Evolutionary conservation across 2,113 vertebrate species (phyloP), one percentile per base, ranked within the genome.

Genomic region (Columba livia): DNA sequence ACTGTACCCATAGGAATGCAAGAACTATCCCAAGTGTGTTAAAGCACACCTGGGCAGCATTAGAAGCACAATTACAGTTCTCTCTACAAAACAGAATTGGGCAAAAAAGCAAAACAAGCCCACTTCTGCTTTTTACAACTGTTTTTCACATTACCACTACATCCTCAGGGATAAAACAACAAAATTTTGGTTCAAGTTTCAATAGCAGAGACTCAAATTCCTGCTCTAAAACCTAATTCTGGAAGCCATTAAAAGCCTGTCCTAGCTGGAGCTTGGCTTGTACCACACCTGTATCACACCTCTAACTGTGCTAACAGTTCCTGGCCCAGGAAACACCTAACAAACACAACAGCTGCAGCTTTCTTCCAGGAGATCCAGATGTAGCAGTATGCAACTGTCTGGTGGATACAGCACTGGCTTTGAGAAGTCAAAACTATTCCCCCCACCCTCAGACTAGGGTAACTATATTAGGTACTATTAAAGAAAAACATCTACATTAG

Each of bases 221-320:
- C 40, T 79, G 16, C 29, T 40, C n/a, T 10, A 26, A 69, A 69
- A 42, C 8, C 15, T 15, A 5, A 14, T 32, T 48, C 28, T 54
- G 38, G 20, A 65, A 77, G n/a, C 23, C 20, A 23, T 9, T 15
- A 8, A 56, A 38, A 24, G 15, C 40, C 8, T 58, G 6, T 10
- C 10, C 48, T 2, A 70, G 3, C 34, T 24, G 9, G 34, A 72
- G 48, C n/a, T 50, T 36, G 29, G 10, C 17, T 47, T 48, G 9
- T 44, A 16, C 15, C 0, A 0, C 3, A 66, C 11, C 36, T 24
- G 9, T 44, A 16, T 17, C 0, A 0, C 3, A 66, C 11, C 36
- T 24, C 1, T 6, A 38, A 23, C 25, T 48, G 7, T 40, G 13
- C 40, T 40, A 40, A 40, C 40, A 40, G 40, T 40, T 40, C 40